Evolutionary conservation across 2,113 vertebrate genomes (phyloP).

Genomic region (Scomber colias): DNA sequence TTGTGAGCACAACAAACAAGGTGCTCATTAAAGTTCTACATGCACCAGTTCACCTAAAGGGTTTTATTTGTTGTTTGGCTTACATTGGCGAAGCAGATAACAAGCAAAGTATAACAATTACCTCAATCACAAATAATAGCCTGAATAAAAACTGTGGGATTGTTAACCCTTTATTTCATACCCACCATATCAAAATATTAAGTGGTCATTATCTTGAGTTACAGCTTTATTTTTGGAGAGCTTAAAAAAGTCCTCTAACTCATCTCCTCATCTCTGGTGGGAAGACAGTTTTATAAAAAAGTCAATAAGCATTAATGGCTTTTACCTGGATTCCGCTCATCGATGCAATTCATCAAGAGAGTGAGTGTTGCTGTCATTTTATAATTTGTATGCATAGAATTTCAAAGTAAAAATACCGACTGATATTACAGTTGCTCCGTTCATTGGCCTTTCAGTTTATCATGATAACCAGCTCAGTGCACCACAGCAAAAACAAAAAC

Average conservation of each 20-base stretch:
- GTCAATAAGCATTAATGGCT: slow-evolving; percentile 23
- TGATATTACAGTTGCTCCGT: background rate
- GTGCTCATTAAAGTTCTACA: slow-evolving; percentile 44
- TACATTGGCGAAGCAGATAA: slow-evolving; percentile 17
- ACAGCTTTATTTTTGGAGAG: background rate
- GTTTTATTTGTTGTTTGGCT: slow-evolving; percentile 29
- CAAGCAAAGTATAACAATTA: slow-evolving; percentile 25
- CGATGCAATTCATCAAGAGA: slow-evolving; percentile 7
- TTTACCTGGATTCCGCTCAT: slow-evolving; percentile 23
- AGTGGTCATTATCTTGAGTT: background rate
- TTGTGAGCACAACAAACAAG: slow-evolving; percentile 27
- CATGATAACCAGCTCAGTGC: background rate
- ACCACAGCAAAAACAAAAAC: background rate
- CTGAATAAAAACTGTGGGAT: background rate
- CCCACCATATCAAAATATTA: background rate
- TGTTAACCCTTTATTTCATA: slow-evolving; percentile 6
- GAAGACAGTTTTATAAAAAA: background rate
- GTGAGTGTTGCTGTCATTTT: background rate
- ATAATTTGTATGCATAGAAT: background rate
- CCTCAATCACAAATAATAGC: slow-evolving; percentile 16
- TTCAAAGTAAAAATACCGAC: background rate
- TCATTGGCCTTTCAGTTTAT: background rate
- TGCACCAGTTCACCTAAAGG: slow-evolving; percentile 17
- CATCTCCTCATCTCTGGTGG: slow-evolving; percentile 1
- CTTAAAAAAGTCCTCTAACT: slow-evolving; percentile 10